Conservation (phyloP, 2,113 vertebrate species). For the Muntiacus reevesi region DNA sequence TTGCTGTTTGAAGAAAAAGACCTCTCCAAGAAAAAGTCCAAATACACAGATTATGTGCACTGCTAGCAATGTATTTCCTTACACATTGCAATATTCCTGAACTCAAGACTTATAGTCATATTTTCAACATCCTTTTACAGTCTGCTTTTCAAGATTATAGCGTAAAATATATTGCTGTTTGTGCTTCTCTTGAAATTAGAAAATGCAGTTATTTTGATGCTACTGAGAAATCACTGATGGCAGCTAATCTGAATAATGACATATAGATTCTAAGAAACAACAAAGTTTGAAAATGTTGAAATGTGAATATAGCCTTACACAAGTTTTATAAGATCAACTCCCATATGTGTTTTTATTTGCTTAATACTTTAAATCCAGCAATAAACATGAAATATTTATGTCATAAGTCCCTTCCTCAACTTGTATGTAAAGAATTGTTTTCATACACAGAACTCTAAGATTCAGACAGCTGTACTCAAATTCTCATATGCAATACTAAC, state of each 20-base stretch:
- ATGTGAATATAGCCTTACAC: neutral
- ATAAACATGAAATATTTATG: neutral
- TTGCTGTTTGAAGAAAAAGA: neutral
- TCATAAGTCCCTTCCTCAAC: neutral
- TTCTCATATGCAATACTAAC: constrained; percentile 70
- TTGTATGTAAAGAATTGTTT: neutral
- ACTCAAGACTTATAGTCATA: neutral
- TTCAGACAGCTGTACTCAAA: neutral
- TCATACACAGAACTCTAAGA: neutral
- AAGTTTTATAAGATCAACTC: neutral
- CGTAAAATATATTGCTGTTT: neutral
- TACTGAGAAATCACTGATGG: neutral
- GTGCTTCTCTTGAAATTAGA: neutral
- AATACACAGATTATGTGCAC: neutral
- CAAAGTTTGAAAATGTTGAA: neutral
- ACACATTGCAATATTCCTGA: neutral
- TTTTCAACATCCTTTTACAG: neutral
- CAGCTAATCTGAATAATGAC: neutral
- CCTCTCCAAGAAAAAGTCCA: neutral
- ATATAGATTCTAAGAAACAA: neutral
- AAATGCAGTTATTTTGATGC: neutral
- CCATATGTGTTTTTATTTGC: neutral
- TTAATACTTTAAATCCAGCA: neutral
- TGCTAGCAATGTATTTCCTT: neutral
- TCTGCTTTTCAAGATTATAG: neutral